Evolutionary conservation across 2,888 invertebrate species (phyloP), one percentile per base, ranked within the genome.

Genomic region (Timandra comae): DNA sequence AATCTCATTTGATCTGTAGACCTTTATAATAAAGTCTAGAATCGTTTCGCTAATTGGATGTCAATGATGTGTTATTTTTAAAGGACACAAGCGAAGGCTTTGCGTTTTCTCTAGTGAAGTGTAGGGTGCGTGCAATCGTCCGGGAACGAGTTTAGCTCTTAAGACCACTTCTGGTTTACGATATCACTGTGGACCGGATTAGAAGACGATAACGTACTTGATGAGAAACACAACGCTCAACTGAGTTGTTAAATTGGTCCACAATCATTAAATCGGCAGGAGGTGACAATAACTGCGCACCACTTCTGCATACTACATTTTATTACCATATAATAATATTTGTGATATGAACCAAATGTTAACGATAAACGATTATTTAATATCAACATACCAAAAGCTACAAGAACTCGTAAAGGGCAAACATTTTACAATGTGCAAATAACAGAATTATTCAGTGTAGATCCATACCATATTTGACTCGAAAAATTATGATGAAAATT

Each of bases 161-260:
- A 69, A 68, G 71, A 72, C 75, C 73, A 70, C 71, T 80, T 81
- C 81, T 81, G 78, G 74, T 78, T 81, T 75, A 78, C 72, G 77
- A 81, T 81, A 80, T 77, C 73, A 72, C 65, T 57, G 54, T 49
- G 57, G 75, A 80, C 82, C 78, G 79, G 81, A 82, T 80, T 80
- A 82, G 76, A 67, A 69, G 72, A 71, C 71, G 80, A 80, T 81
- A 80, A 72, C 66, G 65, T 71, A 73, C 74, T 64, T 64, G 76
- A 77, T 76, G 72, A 67, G 68, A 68, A 65, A 72, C 68, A 69
- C 69, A 65, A 67, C 69, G 74, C 76, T 73, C 76, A 80, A 71
- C 68, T 65, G 61, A 72, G 61, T 59, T 70, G 70, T 69, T 73
- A 68, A 73, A 76, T 77, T 67, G 63, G 67, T 65, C 69, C 63